Evolutionary conservation across 2,888 invertebrate species (phyloP).

Genomic region (Polyploca ridens): DNA sequence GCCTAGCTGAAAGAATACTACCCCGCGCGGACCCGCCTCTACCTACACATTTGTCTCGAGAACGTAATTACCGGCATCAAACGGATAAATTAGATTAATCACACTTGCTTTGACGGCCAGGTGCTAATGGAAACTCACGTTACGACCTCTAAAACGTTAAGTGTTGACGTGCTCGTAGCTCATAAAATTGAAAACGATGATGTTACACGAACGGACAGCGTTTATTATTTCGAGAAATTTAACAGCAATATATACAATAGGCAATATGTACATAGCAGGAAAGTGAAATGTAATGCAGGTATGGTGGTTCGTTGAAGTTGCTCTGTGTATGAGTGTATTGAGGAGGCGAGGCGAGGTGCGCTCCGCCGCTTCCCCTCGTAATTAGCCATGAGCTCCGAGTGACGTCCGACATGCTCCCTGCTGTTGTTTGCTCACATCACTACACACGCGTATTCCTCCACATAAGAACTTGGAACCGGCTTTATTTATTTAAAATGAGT

Average conservation of each 20-base stretch:
- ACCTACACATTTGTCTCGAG: slow-evolving; percentile 52
- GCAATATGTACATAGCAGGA: neutral
- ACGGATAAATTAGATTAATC: slow-evolving; percentile 77
- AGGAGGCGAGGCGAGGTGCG: slow-evolving; percentile 19
- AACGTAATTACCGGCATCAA: slow-evolving; percentile 66
- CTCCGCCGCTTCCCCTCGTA: slow-evolving; percentile 43
- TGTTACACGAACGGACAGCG: slow-evolving; percentile 26
- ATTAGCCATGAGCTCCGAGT: slow-evolving; percentile 48
- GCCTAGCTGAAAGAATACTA: slow-evolving; percentile 47
- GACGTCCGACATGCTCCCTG: slow-evolving; percentile 41
- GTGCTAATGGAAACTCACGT: slow-evolving; percentile 71
- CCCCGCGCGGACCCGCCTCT: slow-evolving; percentile 27
- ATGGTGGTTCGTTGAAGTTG: neutral
- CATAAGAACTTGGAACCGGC: neutral
- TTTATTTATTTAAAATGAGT: neutral
- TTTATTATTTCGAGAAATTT: slow-evolving; percentile 18
- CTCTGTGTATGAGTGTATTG: slow-evolving; percentile 20
- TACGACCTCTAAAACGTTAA: slow-evolving; percentile 58
- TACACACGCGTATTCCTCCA: slow-evolving; percentile 21
- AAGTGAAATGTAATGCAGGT: neutral
- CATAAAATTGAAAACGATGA: slow-evolving; percentile 48
- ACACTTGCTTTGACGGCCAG: slow-evolving; percentile 68
- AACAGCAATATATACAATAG: neutral
- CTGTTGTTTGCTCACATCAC: slow-evolving; percentile 49
- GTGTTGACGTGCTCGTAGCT: slow-evolving; percentile 47